A percentile compares a stretch with the other conserved stretches of the same genome.
These are phyloP conservation scores for Cotesia chilonis DNA, from an alignment of 1,140 invertebrate genomes.

Conservation along the genomic window DNA sequence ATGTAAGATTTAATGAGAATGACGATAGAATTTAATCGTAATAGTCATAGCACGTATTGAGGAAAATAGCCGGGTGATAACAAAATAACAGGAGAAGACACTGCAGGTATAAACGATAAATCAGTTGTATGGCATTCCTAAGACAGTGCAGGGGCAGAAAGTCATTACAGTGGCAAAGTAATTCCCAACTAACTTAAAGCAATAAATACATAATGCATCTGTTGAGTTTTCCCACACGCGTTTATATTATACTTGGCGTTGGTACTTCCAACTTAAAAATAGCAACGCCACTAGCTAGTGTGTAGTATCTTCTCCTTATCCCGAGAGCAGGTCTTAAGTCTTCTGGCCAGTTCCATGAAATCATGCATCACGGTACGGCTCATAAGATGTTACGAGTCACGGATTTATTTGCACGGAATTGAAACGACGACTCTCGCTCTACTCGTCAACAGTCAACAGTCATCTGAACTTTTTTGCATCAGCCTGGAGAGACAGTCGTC, in stretches of 20 bases:
- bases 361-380: constrained; percentile 58
- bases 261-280: not conserved
- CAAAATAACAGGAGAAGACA: constrained; percentile 46
- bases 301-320: no score
- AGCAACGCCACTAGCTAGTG: not conserved
- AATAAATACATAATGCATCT: constrained; percentile 65
- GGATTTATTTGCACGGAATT: constrained; percentile 58
- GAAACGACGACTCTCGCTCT: constrained; percentile 32
- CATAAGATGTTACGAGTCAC: constrained; percentile 41
- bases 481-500: not conserved
- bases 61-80: constrained; percentile 33
- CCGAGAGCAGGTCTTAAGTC: not conserved
- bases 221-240: constrained; percentile 59
- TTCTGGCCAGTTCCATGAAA: constrained; percentile 57
- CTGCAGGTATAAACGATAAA: constrained; percentile 48
- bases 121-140: constrained; percentile 52
- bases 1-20: no score
- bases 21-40: not conserved
- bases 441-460: constrained; percentile 12
- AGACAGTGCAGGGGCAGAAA: constrained; percentile 50
- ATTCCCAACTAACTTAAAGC: constrained; percentile 63
- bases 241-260: constrained; percentile 21
- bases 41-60: constrained; percentile 16
- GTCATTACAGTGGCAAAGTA: constrained; percentile 61
- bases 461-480: constrained; percentile 24